These are phyloP conservation scores for Macrostomum lignano DNA, from an alignment of 1,140 invertebrate species.

Conservation along the genomic window DNA sequence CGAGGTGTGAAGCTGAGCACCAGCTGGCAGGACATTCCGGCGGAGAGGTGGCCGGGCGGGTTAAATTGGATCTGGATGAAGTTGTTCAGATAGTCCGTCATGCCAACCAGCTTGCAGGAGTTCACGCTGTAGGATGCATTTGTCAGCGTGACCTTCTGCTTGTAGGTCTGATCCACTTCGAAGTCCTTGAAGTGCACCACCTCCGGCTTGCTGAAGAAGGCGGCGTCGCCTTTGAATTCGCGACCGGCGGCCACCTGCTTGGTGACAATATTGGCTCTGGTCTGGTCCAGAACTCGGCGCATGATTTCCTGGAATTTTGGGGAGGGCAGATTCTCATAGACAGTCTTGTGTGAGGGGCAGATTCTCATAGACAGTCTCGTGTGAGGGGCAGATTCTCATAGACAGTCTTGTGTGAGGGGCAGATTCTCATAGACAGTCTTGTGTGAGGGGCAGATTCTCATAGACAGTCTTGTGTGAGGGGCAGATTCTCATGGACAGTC, in stretches of 20 bases:
- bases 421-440: too few relatives aligned
- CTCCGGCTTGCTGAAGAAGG: constrained; percentile 27
- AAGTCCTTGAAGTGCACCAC: constrained; percentile 25
- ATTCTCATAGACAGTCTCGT: too few relatives aligned
- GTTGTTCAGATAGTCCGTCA: constrained; percentile 16
- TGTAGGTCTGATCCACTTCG: constrained; percentile 23
- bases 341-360: too few relatives aligned
- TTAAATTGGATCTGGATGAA: constrained; percentile 15
- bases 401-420: too few relatives aligned
- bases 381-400: too few relatives aligned
- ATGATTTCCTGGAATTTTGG: constrained; percentile 15
- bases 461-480: too few relatives aligned
- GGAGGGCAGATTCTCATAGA: background rate
- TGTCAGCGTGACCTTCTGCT: constrained; percentile 23
- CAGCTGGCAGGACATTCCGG: constrained; percentile 26
- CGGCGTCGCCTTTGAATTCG: constrained; percentile 21
- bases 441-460: too few relatives aligned
- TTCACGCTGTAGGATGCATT: constrained; percentile 27
- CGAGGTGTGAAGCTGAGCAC: constrained; percentile 24
- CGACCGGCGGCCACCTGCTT: constrained; percentile 20
- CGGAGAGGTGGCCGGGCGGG: constrained; percentile 27
- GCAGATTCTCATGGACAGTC: too few relatives aligned
- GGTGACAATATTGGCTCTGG: constrained; percentile 16
- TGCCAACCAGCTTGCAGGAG: constrained; percentile 18
- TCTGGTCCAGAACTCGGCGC: constrained; percentile 15